Evolutionary conservation across 2,797 vertebrate species (phyloP).

Genomic region (Neomorphus geoffroyi): DNA sequence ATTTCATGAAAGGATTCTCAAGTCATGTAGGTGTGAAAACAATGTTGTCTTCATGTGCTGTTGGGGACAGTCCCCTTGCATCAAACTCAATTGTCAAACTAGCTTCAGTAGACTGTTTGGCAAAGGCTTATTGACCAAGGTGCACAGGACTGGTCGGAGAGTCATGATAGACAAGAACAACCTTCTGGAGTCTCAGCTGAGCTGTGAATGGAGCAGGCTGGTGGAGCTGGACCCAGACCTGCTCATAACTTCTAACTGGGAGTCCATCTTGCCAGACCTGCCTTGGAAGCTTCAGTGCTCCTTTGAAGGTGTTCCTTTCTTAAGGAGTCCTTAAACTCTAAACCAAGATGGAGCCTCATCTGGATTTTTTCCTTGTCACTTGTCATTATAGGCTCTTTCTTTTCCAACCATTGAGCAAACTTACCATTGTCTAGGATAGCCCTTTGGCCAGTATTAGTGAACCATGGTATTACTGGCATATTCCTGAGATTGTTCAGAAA

Average conservation of each 20-base stretch:
- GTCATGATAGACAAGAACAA: background rate
- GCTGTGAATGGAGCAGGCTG: background rate
- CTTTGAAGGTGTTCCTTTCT: background rate
- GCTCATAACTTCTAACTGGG: background rate
- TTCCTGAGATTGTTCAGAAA: background rate
- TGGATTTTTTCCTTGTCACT: background rate
- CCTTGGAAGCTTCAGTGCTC: background rate
- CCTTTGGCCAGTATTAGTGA: background rate
- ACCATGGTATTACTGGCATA: background rate
- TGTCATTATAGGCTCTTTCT: background rate
- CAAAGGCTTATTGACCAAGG: background rate
- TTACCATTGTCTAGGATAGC: background rate
- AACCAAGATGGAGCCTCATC: accelerated
- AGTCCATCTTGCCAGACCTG: accelerated
- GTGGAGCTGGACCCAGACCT: background rate
- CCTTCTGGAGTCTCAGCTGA: background rate
- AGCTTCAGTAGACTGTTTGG: background rate
- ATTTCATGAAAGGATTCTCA: background rate
- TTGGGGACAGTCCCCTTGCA: background rate
- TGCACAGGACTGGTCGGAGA: background rate
- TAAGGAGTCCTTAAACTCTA: background rate
- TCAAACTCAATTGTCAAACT: accelerated
- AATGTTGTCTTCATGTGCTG: accelerated
- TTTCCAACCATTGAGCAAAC: accelerated
- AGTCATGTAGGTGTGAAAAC: background rate